phyloP scores from a whole-genome alignment of 2,888 invertebrate species.

The Ashinkailepas kermadecensis region DNA sequence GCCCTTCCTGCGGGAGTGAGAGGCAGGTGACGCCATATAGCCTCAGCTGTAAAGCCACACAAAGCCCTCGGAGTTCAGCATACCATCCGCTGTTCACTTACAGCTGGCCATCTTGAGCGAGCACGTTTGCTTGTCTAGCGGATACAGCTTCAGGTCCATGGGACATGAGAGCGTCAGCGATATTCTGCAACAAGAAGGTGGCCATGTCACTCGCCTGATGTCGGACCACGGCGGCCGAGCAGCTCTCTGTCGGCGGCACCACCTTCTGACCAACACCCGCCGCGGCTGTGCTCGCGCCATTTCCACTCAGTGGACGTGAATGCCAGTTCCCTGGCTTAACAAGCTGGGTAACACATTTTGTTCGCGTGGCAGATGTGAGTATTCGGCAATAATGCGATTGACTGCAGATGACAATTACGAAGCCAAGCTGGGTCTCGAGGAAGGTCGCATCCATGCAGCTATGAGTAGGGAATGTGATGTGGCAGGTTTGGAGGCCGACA shows the following conservation, averaged over 20 bases:
- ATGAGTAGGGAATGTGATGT: too few relatives aligned
- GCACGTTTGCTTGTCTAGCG: conserved; percentile 90
- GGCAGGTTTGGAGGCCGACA: too few relatives aligned
- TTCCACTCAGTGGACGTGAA: not conserved
- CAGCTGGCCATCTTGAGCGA: conserved; percentile 93
- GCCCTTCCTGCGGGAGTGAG: too few relatives aligned
- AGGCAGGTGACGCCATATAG: too few relatives aligned
- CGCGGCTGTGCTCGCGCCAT: not conserved
- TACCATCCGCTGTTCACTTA: conserved; percentile 52
- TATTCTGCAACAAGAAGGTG: conserved; percentile 54
- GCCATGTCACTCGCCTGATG: not conserved
- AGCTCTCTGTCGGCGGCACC: not conserved
- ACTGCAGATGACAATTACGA: too few relatives aligned
- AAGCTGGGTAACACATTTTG: not conserved
- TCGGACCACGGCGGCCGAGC: not conserved
- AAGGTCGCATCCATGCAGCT: too few relatives aligned
- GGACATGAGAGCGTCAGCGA: conserved; percentile 93
- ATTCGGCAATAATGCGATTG: too few relatives aligned
- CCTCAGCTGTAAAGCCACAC: too few relatives aligned
- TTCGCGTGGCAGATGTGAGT: not conserved
- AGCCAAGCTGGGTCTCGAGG: too few relatives aligned
- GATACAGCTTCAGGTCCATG: conserved; percentile 95
- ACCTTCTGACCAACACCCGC: not conserved
- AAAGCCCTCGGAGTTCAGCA: too few relatives aligned
- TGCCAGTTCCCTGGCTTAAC: too few relatives aligned